Evolutionary conservation across 2,888 invertebrate species (phyloP), one percentile per base, ranked within the genome.

Genomic region (Punctoribates punctum): DNA sequence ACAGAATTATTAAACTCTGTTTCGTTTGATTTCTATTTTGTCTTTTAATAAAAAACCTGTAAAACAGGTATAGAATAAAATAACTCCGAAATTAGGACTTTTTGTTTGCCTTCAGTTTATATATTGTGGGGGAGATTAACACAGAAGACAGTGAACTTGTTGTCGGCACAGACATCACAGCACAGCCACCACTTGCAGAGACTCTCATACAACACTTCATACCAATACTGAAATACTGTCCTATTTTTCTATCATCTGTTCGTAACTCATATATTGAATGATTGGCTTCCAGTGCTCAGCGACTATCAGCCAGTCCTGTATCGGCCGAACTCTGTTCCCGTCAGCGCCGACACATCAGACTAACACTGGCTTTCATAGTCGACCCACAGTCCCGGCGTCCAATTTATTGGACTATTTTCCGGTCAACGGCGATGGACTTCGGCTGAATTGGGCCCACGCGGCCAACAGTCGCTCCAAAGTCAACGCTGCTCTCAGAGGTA

Each of bases 361-460:
- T 23, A 77, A 60, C 25, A 20, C 20, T 60, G 54, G 76, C 6
- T 65, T 67, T 9, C 73, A 73, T 60, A 76, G 76, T 67, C 73
- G 65, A 25, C 46, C 54, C 29, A 29, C 70, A 65, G 62, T 77
- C 27, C 76, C 76, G 27, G 78, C 79, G 25, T 75, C 80, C 25
- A 79, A 78, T 73, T 72, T 80, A 27, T 70, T 80, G 75, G 80
- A 80, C 60, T 81, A 82, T 77, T 83, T 83, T 77, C 80, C 82
- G 48, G 72, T 78, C 15, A 78, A 78, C 65, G 81, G 81, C n/a
- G 83, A 83, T 78, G 83, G 82, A 17, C 78, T 81, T 1, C 78
- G 80, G 27, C 78, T 83, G 65, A 81, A 81, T 57, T 83, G 83
- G 83, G 82, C 82, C 42, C 83, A 83, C 78, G 82, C 81, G 17